Evolutionary conservation across 64 coral and sea anemone species (phyloP).

Genomic region (Dendrophyllia cribrosa): DNA sequence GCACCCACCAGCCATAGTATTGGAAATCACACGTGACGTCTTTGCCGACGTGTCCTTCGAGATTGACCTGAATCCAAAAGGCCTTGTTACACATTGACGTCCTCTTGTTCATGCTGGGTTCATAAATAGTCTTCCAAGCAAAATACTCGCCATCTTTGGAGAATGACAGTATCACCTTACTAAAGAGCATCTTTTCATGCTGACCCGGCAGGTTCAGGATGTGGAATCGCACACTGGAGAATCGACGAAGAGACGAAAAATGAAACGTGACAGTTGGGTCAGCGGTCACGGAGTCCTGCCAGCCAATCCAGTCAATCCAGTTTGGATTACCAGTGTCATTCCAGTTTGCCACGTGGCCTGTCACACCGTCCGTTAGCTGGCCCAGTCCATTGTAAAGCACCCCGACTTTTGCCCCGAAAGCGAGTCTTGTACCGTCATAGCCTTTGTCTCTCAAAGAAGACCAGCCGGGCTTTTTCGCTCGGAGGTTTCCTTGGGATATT

Average conservation of each 20-base stretch:
- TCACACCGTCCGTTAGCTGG: constrained; percentile 81
- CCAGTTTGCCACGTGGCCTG: constrained; percentile 69
- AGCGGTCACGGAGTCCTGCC: constrained; percentile 66
- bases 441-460: constrained; percentile 80
- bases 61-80: constrained; percentile 80
- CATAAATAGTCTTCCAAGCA: constrained; percentile 88
- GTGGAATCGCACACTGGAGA: constrained; percentile 82
- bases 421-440: constrained; percentile 73
- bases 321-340: constrained; percentile 79
- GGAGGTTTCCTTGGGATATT: constrained; percentile 75
- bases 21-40: constrained; percentile 84
- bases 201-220: constrained; percentile 73
- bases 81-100: constrained; percentile 54
- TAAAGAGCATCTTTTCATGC: constrained; percentile 83
- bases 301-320: constrained; percentile 85
- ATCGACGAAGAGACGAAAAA: constrained; percentile 68
- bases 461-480: constrained; percentile 54
- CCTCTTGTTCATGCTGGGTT: constrained; percentile 71
- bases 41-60: constrained; percentile 63
- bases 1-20: constrained; percentile 89
- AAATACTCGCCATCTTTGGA: constrained; percentile 91
- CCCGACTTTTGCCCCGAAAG: constrained; percentile 68
- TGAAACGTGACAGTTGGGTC: constrained; percentile 80
- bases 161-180: constrained; percentile 85
- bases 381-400: constrained; percentile 80